Evolutionary conservation across 2,888 invertebrate species (phyloP), one percentile per base, ranked within the genome.

Genomic region (Volucella inanis): DNA sequence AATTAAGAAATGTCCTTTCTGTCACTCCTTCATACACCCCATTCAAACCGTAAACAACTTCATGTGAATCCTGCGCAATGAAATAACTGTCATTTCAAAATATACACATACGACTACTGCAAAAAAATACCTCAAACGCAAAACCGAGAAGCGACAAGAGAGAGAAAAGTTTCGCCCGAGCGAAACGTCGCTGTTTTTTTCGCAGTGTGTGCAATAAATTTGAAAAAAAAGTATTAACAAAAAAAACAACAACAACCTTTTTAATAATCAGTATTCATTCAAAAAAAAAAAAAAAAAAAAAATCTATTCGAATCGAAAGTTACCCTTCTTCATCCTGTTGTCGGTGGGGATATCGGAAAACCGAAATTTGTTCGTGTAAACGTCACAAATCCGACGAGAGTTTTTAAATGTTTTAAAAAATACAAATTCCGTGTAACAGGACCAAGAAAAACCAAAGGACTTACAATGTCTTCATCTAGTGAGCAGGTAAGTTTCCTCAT

Each of bases 111-210:
- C 31, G 31, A 31, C 31, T 31, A 31, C 80, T 77, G 74, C 87
- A 68, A 68, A 79, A 18, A 31, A 77, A 61, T 77, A 77, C 68
- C 57, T 65, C 77, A 68, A 75, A 84, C 80, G 67, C 83, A 79
- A 78, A 67, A 50, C 31, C 75, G 67, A 65, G 68, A 78, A 71
- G 80, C 74, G 76, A 87, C 83, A 52, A 84, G 87, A 80, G 79
- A 80, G 84, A 84, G 77, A 78, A 87, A 77, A 87, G 87, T 84
- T 80, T 80, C 84, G 84, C 80, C 84, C 87, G 84, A 87, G 87
- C 87, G 87, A 84, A 82, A 86, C 86, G 82, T 86, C 86, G 86
- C 81, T 80, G 81, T 77, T 82, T 82, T 61, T 70, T 82, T 82
- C 86, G 86, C 82, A 78, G 82, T 85, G 80, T 80, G 71, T 85